Percentiles rank a stretch among this genome's conserved stretches.
phyloP scores from a whole-genome alignment of 2,113 vertebrate species.

The Deroptyus accipitrinus region DNA sequence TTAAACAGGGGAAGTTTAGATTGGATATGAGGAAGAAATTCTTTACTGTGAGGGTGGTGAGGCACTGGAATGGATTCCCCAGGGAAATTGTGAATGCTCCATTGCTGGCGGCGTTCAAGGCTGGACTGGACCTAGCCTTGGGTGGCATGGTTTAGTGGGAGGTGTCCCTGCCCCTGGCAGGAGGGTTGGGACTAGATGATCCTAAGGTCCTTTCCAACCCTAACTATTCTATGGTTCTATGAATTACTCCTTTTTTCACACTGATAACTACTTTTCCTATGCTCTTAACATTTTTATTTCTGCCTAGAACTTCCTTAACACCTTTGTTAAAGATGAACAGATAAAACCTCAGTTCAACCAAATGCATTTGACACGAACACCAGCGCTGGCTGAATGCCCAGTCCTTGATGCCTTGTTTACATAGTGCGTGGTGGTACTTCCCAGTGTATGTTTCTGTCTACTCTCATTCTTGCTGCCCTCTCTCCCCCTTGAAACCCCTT shows the following conservation, averaged over 20 bases:
- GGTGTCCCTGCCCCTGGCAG: no score
- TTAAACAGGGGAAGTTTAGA: no score
- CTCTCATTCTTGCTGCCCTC: background rate
- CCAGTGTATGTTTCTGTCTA: background rate
- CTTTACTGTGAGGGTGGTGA: no score
- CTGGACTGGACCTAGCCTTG: no score
- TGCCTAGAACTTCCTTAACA: background rate
- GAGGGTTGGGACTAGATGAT: no score
- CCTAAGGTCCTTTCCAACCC: no score
- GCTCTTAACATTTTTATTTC: background rate
- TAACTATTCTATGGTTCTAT: no score
- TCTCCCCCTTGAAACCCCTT: background rate
- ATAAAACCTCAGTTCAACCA: background rate
- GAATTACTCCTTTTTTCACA: background rate
- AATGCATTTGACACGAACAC: background rate
- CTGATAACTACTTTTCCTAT: background rate
- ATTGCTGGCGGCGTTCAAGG: no score
- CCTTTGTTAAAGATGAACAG: background rate
- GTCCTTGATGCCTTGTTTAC: constrained; percentile 5
- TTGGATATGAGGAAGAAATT: no score
- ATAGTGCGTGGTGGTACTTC: background rate
- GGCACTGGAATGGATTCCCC: no score
- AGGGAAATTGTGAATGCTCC: no score
- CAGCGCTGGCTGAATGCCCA: background rate
- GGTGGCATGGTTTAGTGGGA: no score